These are phyloP conservation scores for Drosophila sulfurigaster DNA, from an alignment of 1,140 invertebrate species.

Conservation along the genomic window DNA sequence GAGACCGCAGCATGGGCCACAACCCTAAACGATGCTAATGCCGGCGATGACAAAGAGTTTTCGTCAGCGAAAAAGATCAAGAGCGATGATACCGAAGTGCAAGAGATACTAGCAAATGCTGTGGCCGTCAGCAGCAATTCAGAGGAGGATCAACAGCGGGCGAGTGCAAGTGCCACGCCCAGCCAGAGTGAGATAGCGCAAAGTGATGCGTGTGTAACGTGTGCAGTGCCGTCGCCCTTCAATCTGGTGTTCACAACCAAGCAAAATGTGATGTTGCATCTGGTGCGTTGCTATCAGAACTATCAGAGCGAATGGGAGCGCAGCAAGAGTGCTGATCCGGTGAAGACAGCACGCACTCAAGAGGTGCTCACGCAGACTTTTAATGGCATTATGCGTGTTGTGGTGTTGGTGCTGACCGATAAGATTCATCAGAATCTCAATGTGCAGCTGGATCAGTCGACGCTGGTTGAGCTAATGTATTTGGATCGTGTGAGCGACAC, in stretches of 20 bases:
- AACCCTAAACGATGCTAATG: background rate
- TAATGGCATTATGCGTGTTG: constrained; percentile 60
- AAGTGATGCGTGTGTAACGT: constrained; percentile 33
- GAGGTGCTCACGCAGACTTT: constrained; percentile 45
- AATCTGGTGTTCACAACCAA: constrained; percentile 68
- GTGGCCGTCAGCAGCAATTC: constrained; percentile 29
- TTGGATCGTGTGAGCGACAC: constrained; percentile 86
- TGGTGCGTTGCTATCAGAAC: constrained; percentile 72
- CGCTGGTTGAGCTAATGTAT: constrained; percentile 80
- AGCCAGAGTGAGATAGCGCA: constrained; percentile 30
- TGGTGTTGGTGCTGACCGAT: constrained; percentile 75
- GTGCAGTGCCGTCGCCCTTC: constrained; percentile 50
- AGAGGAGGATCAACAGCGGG: constrained; percentile 42
- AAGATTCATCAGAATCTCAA: constrained; percentile 65
- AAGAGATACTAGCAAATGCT: constrained; percentile 76
- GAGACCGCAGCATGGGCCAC: constrained; percentile 13
- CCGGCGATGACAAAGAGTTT: constrained; percentile 65
- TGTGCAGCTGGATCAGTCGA: constrained; percentile 64
- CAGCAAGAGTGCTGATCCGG: background rate
- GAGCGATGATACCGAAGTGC: constrained; percentile 80
- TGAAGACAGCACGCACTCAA: constrained; percentile 9
- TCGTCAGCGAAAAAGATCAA: constrained; percentile 83
- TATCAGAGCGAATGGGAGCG: constrained; percentile 67
- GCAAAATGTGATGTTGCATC: constrained; percentile 67
- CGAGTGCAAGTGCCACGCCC: constrained; percentile 31